Percentiles rank a stretch among this genome's conserved stretches.
These are phyloP conservation scores for Monochamus saltuarius DNA, from an alignment of 1,140 invertebrate genomes.

Conservation along the genomic window DNA sequence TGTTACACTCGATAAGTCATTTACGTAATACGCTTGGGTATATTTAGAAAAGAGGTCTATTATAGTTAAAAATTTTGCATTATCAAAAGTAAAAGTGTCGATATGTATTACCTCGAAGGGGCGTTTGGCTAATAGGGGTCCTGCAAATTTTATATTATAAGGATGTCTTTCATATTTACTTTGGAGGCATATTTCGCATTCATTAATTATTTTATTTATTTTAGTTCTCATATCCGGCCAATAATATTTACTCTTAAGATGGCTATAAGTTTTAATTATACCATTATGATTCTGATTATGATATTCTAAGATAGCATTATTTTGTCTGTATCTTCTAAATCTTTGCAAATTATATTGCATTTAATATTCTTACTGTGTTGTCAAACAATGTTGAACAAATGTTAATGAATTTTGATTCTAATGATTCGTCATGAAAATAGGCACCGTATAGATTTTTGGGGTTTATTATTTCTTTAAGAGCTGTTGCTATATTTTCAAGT, in stretches of 20 bases:
- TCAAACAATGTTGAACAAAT: too few species aligned
- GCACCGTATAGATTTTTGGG: too few species aligned
- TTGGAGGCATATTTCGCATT: slow-evolving; percentile 29
- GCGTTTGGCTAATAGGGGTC: slow-evolving; percentile 32
- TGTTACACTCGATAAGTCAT: background rate
- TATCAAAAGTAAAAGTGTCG: slow-evolving; percentile 34
- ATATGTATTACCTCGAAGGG: slow-evolving; percentile 42
- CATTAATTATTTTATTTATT: slow-evolving; percentile 22
- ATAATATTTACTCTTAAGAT: slow-evolving; percentile 26
- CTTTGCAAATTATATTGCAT: background rate
- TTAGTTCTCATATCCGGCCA: slow-evolving; percentile 24
- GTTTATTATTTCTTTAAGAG: too few species aligned
- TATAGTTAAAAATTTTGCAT: slow-evolving; percentile 37
- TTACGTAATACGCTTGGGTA: too few species aligned
- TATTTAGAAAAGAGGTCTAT: slow-evolving; percentile 35
- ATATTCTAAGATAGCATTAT: slow-evolving; percentile 15
- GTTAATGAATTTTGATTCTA: too few species aligned
- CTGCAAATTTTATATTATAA: slow-evolving; percentile 19
- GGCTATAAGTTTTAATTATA: slow-evolving; percentile 26
- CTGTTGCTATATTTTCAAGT: too few species aligned
- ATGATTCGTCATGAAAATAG: too few species aligned
- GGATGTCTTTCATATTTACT: slow-evolving; percentile 30
- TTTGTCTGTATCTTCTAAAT: slow-evolving; percentile 18
- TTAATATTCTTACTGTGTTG: too few species aligned
- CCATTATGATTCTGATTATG: slow-evolving; percentile 27